Percentiles rank a stretch among this genome's conserved stretches.
These are phyloP conservation scores for Myotis lucifugus DNA, from an alignment of 2,113 vertebrate genomes.

Conservation along the genomic window DNA sequence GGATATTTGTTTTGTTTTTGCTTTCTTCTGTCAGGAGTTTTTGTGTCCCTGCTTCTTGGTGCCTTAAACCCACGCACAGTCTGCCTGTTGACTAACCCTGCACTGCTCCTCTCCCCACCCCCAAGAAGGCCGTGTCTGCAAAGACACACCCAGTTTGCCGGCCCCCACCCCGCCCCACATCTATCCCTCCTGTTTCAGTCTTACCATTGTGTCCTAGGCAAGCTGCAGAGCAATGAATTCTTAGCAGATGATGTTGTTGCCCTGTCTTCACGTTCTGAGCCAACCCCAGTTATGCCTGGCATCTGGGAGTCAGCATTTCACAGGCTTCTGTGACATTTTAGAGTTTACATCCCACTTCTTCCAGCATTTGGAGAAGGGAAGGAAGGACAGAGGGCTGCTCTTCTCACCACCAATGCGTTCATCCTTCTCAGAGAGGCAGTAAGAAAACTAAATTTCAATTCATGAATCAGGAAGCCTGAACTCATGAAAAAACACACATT, in stretches of 20 bases:
- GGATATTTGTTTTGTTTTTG: constrained; percentile 16
- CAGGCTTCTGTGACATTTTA: constrained; percentile 77
- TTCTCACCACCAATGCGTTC: constrained; percentile 68
- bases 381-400: constrained; percentile 59
- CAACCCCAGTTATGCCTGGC: constrained; percentile 71
- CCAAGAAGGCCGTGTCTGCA: not conserved
- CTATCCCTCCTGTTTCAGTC: constrained; percentile 37
- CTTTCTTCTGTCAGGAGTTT: not conserved
- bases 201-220: constrained; percentile 47
- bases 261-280: constrained; percentile 15
- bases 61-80: constrained; percentile 24
- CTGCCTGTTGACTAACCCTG: not conserved
- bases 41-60: not conserved
- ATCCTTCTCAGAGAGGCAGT: constrained; percentile 49
- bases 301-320: constrained; percentile 73
- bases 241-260: constrained; percentile 60
- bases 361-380: constrained; percentile 51
- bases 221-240: constrained; percentile 67
- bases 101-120: not conserved
- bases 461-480: constrained; percentile 58
- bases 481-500: constrained; percentile 46
- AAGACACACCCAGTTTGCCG: constrained; percentile 37
- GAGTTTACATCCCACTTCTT: constrained; percentile 69
- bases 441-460: constrained; percentile 60
- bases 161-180: not conserved